A percentile compares a stretch with the other conserved stretches of the same genome.
These are phyloP conservation scores for Iselma pallidipennis DNA, from an alignment of 2,888 invertebrate species.

Conservation along the genomic window DNA sequence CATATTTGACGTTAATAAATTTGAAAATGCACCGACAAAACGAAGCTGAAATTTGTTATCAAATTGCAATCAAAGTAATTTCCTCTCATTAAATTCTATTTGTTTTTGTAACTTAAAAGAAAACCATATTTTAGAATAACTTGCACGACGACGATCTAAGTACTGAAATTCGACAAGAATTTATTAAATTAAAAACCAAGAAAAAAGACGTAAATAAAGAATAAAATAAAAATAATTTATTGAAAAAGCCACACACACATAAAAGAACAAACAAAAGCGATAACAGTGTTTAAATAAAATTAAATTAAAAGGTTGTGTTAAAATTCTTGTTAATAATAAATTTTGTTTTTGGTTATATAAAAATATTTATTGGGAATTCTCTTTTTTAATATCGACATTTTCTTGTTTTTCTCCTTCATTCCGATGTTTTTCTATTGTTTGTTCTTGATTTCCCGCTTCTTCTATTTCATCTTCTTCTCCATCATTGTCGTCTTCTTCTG, in stretches of 20 bases:
- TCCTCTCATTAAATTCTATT: no score
- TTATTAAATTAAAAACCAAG: background rate
- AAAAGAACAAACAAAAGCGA: no score
- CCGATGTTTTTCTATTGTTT: background rate
- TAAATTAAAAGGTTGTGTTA: no score
- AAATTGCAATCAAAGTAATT: slow-evolving; percentile 45
- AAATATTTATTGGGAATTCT: background rate
- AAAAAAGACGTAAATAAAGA: no score
- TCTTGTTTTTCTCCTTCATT: background rate
- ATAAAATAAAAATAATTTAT: no score
- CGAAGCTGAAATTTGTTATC: slow-evolving; percentile 51
- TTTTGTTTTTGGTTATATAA: no score
- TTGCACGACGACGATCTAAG: background rate
- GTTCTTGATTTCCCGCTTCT: background rate
- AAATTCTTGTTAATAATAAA: no score
- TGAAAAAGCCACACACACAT: no score
- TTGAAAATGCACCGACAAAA: slow-evolving; percentile 41
- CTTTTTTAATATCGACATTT: background rate
- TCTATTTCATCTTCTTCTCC: background rate
- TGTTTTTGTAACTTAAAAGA: no score
- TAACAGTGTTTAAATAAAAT: no score
- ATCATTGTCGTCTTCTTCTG: background rate
- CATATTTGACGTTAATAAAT: slow-evolving; percentile 51
- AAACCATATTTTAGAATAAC: background rate
- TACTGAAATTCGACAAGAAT: background rate